Percentiles rank a stretch among this genome's conserved stretches.
phyloP scores from a whole-genome alignment of 2,888 invertebrate species.

The Coremacera marginata region DNA sequence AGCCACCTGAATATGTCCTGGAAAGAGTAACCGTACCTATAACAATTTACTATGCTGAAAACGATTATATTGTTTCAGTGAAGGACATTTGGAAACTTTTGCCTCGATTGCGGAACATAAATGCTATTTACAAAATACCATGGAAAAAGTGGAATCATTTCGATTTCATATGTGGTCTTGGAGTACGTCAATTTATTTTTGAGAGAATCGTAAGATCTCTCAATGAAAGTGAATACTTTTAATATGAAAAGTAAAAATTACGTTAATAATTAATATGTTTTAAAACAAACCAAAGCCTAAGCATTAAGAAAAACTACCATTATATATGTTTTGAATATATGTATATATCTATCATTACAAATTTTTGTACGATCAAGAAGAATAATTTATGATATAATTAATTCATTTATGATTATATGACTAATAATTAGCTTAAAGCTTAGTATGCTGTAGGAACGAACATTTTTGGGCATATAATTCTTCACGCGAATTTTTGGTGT shows the following conservation, averaged over 20 bases:
- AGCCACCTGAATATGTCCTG: conserved; percentile 63
- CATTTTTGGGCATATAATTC: too few species aligned
- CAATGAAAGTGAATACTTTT: conserved; percentile 60
- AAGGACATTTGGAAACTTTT: conserved; percentile 62
- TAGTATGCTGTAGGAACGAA: too few species aligned
- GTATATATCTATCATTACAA: too few species aligned
- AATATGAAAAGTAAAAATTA: not conserved
- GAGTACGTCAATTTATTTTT: conserved; percentile 64
- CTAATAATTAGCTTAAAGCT: too few species aligned
- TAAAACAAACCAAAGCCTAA: conserved; percentile 10
- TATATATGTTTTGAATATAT: not conserved
- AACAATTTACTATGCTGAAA: conserved; percentile 64
- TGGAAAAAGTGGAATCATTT: conserved; percentile 67
- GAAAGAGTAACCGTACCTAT: conserved; percentile 61
- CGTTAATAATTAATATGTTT: too few species aligned
- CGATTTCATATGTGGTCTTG: conserved; percentile 65
- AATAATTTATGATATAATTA: too few species aligned
- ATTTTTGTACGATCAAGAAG: too few species aligned
- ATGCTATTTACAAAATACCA: conserved; percentile 63
- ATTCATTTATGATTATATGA: too few species aligned
- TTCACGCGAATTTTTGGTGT: too few species aligned
- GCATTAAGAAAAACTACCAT: not conserved
- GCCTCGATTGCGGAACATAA: conserved; percentile 58
- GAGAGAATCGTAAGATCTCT: conserved; percentile 63
- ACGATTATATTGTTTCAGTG: conserved; percentile 67